Evolutionary conservation across 2,113 vertebrate genomes (phyloP), one percentile per base, ranked within the genome.

Genomic region (Crotalus horridus): DNA sequence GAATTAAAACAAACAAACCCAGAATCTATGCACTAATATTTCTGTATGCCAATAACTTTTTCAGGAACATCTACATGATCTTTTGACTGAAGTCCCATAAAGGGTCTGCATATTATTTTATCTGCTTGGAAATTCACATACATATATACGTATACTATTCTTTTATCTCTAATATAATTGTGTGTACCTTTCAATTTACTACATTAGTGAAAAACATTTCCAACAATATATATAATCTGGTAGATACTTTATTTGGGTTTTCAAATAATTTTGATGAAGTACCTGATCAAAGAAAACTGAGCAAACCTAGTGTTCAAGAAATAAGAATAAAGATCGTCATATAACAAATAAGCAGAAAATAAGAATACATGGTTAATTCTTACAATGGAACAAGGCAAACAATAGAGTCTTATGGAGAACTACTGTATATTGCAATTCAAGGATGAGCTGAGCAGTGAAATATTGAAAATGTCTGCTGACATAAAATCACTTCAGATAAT

Each of bases 1-100:
- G 92, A 93, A 92, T 96, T 92, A 88, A 92, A 93, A 93, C 33
- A 91, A 93, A 93, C 43, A 64, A 93, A 92, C 7, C 15, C 26
- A 0, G 0, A 87, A 74, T 91, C 7, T 24, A 11, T 85, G 29
- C 1, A 51, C 89, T 56, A 92, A 6, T 93, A 10, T 74, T 93
- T 54, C 85, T 94, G 6, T 69, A 17, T 24, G 94, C 29, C 9
- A 92, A 20, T 3, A 4, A 3, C 0, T 53, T 93, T 92, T 64
- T 93, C 43, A 59, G 2, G 89, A 46, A 94, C 3, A 54, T 17
- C 0, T 81, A 51, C 90, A 69, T 6, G 88, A 23, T n/a, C 61
- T 5, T n/a, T 59, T 56, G 4, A 3, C 69, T 1, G 43, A 85
- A 29, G 15, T 86, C 39, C 90, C 7, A 13, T 91, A 55, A 56